Evolutionary conservation across 2,888 invertebrate species (phyloP).

Genomic region (Coremacera marginata): DNA sequence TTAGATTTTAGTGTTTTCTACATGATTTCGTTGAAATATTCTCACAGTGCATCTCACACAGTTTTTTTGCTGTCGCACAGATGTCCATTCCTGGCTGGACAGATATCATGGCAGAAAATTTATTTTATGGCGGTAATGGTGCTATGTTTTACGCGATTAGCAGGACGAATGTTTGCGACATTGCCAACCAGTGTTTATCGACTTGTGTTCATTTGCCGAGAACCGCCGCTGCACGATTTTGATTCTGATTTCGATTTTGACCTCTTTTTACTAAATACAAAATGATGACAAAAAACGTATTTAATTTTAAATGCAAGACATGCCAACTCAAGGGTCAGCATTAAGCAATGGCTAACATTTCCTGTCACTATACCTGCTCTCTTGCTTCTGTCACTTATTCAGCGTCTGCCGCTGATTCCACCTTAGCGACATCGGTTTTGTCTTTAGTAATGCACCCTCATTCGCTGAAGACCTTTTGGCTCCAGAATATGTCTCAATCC

Average conservation of each 20-base stretch:
- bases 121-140: slow-evolving; percentile 69
- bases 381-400: no score
- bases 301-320: no score
- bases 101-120: slow-evolving; percentile 68
- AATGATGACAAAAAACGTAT: no score
- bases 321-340: slow-evolving; percentile 1
- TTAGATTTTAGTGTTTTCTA: no score
- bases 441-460: neutral
- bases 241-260: neutral
- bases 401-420: neutral
- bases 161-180: slow-evolving; percentile 62
- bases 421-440: neutral
- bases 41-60: neutral
- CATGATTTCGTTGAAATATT: neutral
- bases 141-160: slow-evolving; percentile 69
- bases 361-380: no score
- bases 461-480: slow-evolving; percentile 5
- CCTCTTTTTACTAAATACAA: no score
- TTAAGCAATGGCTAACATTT: no score
- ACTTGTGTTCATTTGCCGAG: neutral
- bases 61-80: slow-evolving; percentile 49
- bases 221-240: no score
- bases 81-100: slow-evolving; percentile 61
- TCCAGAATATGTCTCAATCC: slow-evolving; percentile 33
- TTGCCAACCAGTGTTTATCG: slow-evolving; percentile 50